Conservation (phyloP, 2,888 invertebrate species). For the Mystacides longicornis region DNA sequence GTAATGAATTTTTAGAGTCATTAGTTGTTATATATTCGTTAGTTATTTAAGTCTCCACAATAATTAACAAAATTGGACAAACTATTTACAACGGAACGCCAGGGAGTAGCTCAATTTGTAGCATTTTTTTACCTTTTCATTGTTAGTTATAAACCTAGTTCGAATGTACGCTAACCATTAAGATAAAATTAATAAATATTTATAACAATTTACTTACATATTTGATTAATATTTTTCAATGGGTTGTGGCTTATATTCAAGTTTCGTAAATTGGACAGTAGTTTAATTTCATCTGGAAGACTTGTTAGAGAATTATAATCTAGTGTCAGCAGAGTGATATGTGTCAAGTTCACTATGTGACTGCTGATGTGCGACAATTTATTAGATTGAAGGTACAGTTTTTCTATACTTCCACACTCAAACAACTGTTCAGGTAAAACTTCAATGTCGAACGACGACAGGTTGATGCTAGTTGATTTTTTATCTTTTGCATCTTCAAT, state of each 20-base stretch:
- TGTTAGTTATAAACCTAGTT: too few relatives aligned
- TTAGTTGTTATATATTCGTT: too few relatives aligned
- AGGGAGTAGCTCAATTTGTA: too few relatives aligned
- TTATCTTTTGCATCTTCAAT: conserved; percentile 34
- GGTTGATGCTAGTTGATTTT: conserved; percentile 31
- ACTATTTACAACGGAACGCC: too few relatives aligned
- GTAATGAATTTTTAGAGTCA: too few relatives aligned
- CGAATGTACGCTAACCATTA: too few relatives aligned
- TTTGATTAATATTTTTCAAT: conserved; percentile 32
- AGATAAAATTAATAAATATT: neutral
- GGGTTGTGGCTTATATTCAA: conserved; percentile 39
- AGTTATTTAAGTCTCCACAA: too few relatives aligned
- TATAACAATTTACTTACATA: conserved; percentile 28
- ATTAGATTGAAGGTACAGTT: conserved; percentile 34
- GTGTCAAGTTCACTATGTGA: conserved; percentile 31
- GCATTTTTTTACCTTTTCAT: too few relatives aligned
- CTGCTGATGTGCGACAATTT: conserved; percentile 31
- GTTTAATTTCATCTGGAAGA: conserved; percentile 33
- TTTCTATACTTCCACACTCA: conserved; percentile 31
- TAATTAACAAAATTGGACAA: too few relatives aligned
- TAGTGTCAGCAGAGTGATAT: conserved; percentile 34
- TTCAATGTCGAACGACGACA: conserved; percentile 34
- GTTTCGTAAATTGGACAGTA: conserved; percentile 31
- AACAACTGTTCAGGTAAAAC: conserved; percentile 32
- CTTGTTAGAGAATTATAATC: conserved; percentile 35